Percentiles rank a stretch among this genome's conserved stretches.
phyloP scores from a whole-genome alignment of 2,888 invertebrate genomes.

The Hirtodrosophila confusa region DNA sequence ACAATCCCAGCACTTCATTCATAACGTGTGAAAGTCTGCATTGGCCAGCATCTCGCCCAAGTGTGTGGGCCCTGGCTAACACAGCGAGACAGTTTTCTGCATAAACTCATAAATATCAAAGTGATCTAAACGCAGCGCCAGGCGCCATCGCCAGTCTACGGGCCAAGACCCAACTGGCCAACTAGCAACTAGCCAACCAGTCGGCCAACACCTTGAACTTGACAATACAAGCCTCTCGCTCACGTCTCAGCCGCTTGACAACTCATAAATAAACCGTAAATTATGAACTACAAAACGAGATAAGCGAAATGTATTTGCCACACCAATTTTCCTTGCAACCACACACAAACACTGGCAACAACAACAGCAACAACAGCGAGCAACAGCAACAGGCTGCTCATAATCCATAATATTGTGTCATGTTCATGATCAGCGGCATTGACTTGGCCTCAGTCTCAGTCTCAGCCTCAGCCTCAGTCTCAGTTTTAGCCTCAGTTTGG shows the following conservation, averaged over 20 bases:
- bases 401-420: constrained; percentile 78
- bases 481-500: constrained; percentile 16
- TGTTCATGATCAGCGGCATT: constrained; percentile 72
- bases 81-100: constrained; percentile 74
- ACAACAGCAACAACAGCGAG: constrained; percentile 24
- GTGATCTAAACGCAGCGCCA: constrained; percentile 66
- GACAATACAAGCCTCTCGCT: constrained; percentile 48
- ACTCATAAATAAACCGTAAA: constrained; percentile 82
- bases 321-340: constrained; percentile 61
- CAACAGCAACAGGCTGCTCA: constrained; percentile 50
- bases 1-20: constrained; percentile 49
- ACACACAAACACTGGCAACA: constrained; percentile 28
- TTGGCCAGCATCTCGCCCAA: not conserved
- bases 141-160: no score
- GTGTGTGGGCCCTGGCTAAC: not conserved
- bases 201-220: constrained; percentile 70
- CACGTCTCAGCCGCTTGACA: constrained; percentile 74
- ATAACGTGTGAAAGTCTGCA: constrained; percentile 56
- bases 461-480: constrained; percentile 13
- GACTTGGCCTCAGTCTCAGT: constrained; percentile 34
- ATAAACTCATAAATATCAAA: constrained; percentile 82
- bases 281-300: constrained; percentile 72
- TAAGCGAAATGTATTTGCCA: constrained; percentile 66
- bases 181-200: not conserved
- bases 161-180: constrained; percentile 1